phyloP scores from a whole-genome alignment of 2,113 vertebrate genomes.

The Hippopotamus amphibius region DNA sequence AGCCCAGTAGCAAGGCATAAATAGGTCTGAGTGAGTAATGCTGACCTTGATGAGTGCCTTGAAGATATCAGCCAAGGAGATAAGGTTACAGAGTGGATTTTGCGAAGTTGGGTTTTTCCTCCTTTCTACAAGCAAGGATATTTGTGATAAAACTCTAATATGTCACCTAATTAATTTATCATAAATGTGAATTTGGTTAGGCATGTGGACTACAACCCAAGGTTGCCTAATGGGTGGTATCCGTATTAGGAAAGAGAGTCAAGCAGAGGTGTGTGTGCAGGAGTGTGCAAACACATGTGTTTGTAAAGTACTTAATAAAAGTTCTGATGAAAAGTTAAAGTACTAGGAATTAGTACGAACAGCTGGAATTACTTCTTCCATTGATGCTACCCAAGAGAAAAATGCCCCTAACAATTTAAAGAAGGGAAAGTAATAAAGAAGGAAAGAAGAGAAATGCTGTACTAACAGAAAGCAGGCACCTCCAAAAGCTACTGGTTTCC shows the following conservation, averaged over 20 bases:
- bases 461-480: background rate
- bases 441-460: background rate
- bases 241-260: background rate
- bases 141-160: background rate
- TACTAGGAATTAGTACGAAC: background rate
- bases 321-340: background rate
- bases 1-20: background rate
- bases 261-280: background rate
- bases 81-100: background rate
- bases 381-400: background rate
- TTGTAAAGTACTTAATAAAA: background rate
- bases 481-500: background rate
- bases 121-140: background rate
- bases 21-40: background rate
- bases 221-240: background rate
- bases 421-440: background rate
- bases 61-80: background rate
- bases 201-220: background rate
- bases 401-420: background rate
- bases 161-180: background rate
- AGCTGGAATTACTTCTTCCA: background rate
- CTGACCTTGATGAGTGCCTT: constrained; percentile 48
- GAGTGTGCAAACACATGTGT: background rate
- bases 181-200: constrained; percentile 9
- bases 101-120: background rate